Evolutionary conservation across 2,797 vertebrate genomes (phyloP).

Genomic region (Danio jaintianensis): DNA sequence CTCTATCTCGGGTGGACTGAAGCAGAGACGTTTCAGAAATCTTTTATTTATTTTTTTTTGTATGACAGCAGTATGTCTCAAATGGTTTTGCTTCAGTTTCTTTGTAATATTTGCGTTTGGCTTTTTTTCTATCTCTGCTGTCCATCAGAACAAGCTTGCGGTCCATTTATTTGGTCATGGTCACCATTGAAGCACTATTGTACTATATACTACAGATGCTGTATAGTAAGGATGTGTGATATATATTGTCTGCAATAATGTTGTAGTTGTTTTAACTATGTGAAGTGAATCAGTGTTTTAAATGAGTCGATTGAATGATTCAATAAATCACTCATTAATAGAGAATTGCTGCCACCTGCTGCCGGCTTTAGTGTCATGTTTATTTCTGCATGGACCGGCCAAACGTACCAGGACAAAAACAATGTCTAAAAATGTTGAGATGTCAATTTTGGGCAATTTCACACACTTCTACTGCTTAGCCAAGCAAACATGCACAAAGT

Average conservation of each 20-base stretch:
- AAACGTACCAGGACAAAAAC: no score
- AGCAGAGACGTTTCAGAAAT: background rate
- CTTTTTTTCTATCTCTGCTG: conserved; percentile 1
- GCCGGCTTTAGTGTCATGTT: no score
- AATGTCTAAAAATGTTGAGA: no score
- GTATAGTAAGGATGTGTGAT: background rate
- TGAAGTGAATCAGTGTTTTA: no score
- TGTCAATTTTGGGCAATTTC: no score
- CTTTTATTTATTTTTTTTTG: background rate
- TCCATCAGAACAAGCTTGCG: conserved; percentile 13
- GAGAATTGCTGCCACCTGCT: no score
- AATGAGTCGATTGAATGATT: no score
- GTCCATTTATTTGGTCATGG: background rate
- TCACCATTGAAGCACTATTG: background rate
- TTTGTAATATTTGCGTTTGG: conserved; percentile 10
- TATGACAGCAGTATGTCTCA: background rate
- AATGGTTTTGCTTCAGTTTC: background rate
- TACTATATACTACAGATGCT: background rate
- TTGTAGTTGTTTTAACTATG: no score
- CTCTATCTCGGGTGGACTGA: background rate
- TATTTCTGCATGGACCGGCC: no score
- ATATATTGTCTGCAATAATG: no score
- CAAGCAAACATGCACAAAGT: background rate
- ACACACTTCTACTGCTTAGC: background rate
- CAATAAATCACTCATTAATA: no score